Evolutionary conservation across 2,113 vertebrate species (phyloP), one percentile per base, ranked within the genome.

Genomic region (Lasiurus borealis): DNA sequence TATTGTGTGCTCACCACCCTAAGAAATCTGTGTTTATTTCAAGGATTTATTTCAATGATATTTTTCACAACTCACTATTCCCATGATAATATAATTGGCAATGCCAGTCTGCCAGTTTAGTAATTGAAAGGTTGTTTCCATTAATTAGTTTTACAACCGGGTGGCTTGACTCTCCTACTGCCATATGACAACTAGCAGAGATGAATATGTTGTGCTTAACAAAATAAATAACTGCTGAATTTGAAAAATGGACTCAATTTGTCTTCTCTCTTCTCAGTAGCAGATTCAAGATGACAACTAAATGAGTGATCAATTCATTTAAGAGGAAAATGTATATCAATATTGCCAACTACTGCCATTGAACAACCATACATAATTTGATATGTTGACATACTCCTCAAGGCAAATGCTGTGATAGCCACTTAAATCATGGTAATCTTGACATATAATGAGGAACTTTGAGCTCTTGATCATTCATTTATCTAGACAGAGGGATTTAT

Each of bases 151-250:
- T 95, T 90, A 72, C 83, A 91, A 78, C 78, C 1, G 54, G 90
- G 80, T 90, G 82, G n/a, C 73, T 95, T 75, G 73, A 95, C 77
- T 97, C 88, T 88, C 85, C 76, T 27, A 6, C 57, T 91, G 88
- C 90, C 50, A 13, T 93, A 90, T 93, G 85, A 96, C 96, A 95
- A 95, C 66, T 88, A 95, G 73, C 88, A 94, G 77, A 97, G 96
- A 97, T 94, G 73, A 97, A 94, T 95, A 95, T 92, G 92, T 97
- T 95, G 73, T 93, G 77, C 88, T 95, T 88, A 88, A 92, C 77
- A 90, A 96, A 97, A 97, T 96, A 97, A 97, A 97, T 91, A 97
- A 93, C 90, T 92, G 90, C 90, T 83, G 91, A 92, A 75, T 95
- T 95, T 97, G 95, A 97, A 95, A 95, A 97, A 96, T 92, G 62